These are phyloP conservation scores for Megaceryle alcyon DNA, from an alignment of 2,797 vertebrate genomes.

Conservation along the genomic window DNA sequence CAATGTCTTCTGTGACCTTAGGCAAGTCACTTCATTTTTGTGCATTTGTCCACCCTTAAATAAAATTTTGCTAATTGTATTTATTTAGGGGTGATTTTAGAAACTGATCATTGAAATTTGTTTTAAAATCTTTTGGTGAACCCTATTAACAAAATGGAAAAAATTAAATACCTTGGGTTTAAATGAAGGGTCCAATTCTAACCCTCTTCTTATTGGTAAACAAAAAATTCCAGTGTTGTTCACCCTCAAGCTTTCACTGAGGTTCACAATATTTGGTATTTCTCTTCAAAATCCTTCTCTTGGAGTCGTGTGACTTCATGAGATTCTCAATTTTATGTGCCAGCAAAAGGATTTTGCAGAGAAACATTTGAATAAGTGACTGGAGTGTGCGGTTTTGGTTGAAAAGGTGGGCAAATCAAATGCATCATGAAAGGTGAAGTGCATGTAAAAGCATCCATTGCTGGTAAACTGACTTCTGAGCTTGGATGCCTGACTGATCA, in stretches of 20 bases:
- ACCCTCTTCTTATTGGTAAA: neutral
- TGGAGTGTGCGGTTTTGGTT: neutral
- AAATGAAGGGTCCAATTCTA: neutral
- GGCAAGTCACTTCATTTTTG: neutral
- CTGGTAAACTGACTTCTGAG: neutral
- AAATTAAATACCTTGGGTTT: neutral
- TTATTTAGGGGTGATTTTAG: neutral
- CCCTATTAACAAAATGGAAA: neutral
- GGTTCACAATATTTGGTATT: neutral
- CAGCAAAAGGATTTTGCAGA: conserved; percentile 6
- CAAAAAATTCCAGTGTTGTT: neutral
- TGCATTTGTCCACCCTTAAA: neutral
- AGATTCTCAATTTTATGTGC: neutral
- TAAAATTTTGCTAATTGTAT: neutral
- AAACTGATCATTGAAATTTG: neutral
- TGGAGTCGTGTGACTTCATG: neutral
- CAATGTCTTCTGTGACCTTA: neutral
- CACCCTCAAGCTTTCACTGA: neutral
- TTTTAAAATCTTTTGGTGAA: neutral
- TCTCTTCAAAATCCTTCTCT: neutral
- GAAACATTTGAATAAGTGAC: neutral
- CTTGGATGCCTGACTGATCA: neutral
- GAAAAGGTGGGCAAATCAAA: neutral
- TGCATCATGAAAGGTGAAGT: neutral
- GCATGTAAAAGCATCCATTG: neutral